Evolutionary conservation across 1,140 invertebrate genomes (phyloP).

Genomic region (Hylaeus anthracinus): DNA sequence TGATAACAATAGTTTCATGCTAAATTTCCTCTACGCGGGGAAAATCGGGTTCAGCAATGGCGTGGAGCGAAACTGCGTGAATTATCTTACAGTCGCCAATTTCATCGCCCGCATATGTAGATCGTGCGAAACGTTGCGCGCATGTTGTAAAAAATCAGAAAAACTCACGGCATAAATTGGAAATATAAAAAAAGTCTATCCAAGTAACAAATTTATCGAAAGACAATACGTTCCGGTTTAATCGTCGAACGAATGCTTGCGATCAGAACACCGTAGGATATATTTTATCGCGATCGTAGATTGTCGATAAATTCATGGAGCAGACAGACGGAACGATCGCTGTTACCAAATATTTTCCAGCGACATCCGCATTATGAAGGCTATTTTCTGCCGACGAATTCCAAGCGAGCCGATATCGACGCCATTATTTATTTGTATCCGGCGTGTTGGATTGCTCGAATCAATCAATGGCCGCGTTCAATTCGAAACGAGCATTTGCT

Average conservation of each 20-base stretch:
- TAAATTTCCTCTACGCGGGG: slow-evolving; percentile 32
- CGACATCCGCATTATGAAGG: slow-evolving; percentile 51
- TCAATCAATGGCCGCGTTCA: slow-evolving; percentile 45
- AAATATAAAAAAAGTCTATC: not conserved
- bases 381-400: slow-evolving; percentile 35
- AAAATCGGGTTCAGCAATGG: slow-evolving; percentile 38
- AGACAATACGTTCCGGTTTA: no score
- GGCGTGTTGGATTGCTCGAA: slow-evolving; percentile 35
- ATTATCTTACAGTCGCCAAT: slow-evolving; percentile 38
- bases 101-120: slow-evolving; percentile 23
- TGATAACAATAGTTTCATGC: slow-evolving; percentile 44
- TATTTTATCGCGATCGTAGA: not conserved
- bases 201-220: no score
- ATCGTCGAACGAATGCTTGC: no score
- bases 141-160: not conserved
- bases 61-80: slow-evolving; percentile 35
- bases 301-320: slow-evolving; percentile 13
- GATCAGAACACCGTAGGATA: not conserved
- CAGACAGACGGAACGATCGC: not conserved
- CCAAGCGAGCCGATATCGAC: slow-evolving; percentile 9
- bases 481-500: slow-evolving; percentile 42
- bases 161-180: not conserved
- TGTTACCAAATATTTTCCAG: slow-evolving; percentile 53
- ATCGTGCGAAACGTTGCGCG: not conserved
- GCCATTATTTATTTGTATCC: slow-evolving; percentile 48